These are phyloP conservation scores for Amphiprion percula DNA, from an alignment of 2,113 vertebrate genomes.

Conservation along the genomic window DNA sequence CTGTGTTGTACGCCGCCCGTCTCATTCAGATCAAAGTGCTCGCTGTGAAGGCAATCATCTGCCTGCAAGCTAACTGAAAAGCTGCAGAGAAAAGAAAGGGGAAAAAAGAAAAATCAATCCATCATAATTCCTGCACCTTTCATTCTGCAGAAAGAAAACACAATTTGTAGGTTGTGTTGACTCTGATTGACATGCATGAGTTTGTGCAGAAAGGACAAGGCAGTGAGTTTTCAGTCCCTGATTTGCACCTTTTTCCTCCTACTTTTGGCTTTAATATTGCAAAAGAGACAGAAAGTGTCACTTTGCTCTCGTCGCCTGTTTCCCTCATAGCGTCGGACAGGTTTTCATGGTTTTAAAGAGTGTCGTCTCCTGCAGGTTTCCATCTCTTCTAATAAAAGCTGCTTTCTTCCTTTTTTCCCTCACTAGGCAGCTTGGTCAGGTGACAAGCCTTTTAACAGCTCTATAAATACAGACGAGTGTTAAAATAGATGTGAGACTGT, in stretches of 20 bases:
- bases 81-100: neutral
- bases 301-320: slow-evolving; percentile 33
- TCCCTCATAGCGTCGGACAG: slow-evolving; percentile 45
- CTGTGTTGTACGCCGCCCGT: slow-evolving; percentile 1
- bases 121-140: slow-evolving; percentile 25
- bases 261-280: slow-evolving; percentile 52
- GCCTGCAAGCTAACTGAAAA: slow-evolving; percentile 12
- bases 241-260: slow-evolving; percentile 22
- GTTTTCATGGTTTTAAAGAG: slow-evolving; percentile 62
- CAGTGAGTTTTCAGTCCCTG: too few species aligned
- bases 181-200: slow-evolving; percentile 45
- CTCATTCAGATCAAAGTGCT: slow-evolving; percentile 40
- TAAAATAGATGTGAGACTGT: slow-evolving; percentile 75
- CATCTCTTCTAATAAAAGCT: slow-evolving; percentile 64
- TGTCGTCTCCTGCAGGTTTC: slow-evolving; percentile 46
- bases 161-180: slow-evolving; percentile 40
- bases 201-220: neutral
- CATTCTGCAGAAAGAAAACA: slow-evolving; percentile 13
- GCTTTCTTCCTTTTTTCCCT: slow-evolving; percentile 47
- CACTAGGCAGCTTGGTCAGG: slow-evolving; percentile 64
- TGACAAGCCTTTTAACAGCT: slow-evolving; percentile 73
- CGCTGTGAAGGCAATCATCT: slow-evolving; percentile 35
- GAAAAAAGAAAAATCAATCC: neutral
- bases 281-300: slow-evolving; percentile 38
- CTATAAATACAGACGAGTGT: slow-evolving; percentile 79